Base-by-base conservation (phyloP, 2,113 vertebrate species). In the Bubo blakistoni region DNA sequence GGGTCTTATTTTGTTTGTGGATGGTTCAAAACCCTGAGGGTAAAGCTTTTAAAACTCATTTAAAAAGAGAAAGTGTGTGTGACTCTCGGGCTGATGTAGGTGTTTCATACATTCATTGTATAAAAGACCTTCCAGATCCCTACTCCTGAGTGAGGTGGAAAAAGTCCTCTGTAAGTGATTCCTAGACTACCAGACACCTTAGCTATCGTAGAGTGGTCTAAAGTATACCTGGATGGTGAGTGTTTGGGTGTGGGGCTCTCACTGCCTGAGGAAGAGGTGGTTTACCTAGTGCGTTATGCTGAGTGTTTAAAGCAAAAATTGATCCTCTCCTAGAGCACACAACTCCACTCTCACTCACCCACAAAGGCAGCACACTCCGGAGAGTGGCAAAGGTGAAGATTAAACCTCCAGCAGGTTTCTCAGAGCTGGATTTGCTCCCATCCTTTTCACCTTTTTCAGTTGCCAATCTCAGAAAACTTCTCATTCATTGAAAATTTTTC, bases 281-380 rank as follows among this genome's bases (percentile, higher is more conserved):
- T 62, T 92, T 36, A 36, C 32, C n/a, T 16, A 42, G 16, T 21
- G 20, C 24, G 12, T 36, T 30, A 11, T 24, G 9, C 30, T 69
- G 32, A 54, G 26, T 7, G 17, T 46, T 93, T 54, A 62, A 83
- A 85, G n/a, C 30, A 78, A 70, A 89, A 38, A 7, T 13, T 9
- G 52, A n/a, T 32, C 38, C 34, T 12, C 25, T 61, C 22, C 25
- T n/a, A 26, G 42, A 79, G 44, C 24, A 18, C 1, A 1, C 9
- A 76, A 13, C 22, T 51, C 29, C 8, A 25, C 26, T 84, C 44
- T 42, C 54, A 10, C 22, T 38, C 26, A 79, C 25, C 34, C 18
- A 52, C 0, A 0, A 62, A 59, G 36, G 58, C 49, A 69, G n/a
- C 49, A 38, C 1, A 1, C 10, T 62, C 30, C 4, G 22, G 49